Evolutionary conservation across 64 coral and sea anemone genomes (phyloP).

Genomic region (Orbicella faveolata): DNA sequence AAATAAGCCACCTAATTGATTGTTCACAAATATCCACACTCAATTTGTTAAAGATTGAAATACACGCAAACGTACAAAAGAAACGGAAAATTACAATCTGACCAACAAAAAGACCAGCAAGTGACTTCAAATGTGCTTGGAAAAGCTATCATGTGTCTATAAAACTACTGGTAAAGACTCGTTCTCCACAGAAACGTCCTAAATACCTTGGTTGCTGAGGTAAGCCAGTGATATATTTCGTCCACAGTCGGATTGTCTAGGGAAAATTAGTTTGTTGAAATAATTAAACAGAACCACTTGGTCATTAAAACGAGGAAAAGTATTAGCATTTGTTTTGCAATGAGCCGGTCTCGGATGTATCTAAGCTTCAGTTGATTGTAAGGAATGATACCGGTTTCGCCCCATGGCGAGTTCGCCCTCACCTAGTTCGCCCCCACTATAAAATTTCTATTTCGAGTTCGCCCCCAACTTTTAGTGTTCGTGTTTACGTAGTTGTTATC

Average conservation of each 20-base stretch:
- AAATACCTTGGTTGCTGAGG: background rate
- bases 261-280: background rate
- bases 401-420: no score
- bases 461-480: no score
- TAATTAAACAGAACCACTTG: background rate
- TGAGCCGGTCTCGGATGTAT: background rate
- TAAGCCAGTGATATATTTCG: background rate
- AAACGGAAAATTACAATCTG: background rate
- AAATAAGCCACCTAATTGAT: background rate
- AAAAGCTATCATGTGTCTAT: background rate
- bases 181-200: background rate
- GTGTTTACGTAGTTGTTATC: no score
- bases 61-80: background rate
- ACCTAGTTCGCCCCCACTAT: no score
- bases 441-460: no score
- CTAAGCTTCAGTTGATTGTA: background rate
- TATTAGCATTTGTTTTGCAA: background rate
- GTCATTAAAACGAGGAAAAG: background rate
- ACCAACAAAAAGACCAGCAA: background rate
- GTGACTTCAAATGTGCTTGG: background rate
- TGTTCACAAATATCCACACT: background rate
- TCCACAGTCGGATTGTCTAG: background rate
- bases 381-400: no score
- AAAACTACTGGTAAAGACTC: background rate
- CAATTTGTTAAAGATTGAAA: slow-evolving; percentile 1